phyloP scores from a whole-genome alignment of 2,797 vertebrate genomes.

The Buceros bicornis region DNA sequence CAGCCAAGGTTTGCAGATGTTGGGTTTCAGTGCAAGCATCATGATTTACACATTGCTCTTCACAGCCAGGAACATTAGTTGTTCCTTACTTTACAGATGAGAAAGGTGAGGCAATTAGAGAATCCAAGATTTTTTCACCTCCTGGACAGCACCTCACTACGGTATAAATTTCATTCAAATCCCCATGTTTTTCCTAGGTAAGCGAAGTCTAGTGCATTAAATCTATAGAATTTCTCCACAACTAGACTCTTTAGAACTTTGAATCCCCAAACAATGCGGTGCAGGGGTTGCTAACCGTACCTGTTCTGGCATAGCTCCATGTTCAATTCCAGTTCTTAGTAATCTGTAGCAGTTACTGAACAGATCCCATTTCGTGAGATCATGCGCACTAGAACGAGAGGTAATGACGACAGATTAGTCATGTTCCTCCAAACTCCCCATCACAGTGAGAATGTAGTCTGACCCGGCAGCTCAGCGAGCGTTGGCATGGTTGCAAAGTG shows the following conservation, averaged over 20 bases:
- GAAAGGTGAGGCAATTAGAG: not conserved
- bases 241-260: not conserved
- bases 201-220: not conserved
- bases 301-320: slow-evolving; percentile 99
- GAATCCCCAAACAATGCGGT: not conserved
- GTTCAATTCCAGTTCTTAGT: slow-evolving; percentile 97
- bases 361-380: slow-evolving; percentile 98
- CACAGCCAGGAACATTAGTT: not conserved
- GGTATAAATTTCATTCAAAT: not conserved
- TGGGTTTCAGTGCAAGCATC: not conserved
- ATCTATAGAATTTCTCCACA: not conserved
- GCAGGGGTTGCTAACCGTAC: slow-evolving; percentile 62
- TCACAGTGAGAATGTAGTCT: not conserved
- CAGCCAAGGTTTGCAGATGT: not conserved
- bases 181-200: not conserved
- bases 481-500: not conserved
- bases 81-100: not conserved
- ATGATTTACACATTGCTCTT: not conserved
- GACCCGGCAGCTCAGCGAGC: not conserved
- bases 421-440: not conserved
- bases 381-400: slow-evolving; percentile 89
- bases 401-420: slow-evolving; percentile 46
- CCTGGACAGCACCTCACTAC: not conserved
- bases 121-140: not conserved
- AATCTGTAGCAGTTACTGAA: slow-evolving; percentile 98